Evolutionary conservation across 2,797 vertebrate genomes (phyloP).

Genomic region (Scolopax bukidnonensis): DNA sequence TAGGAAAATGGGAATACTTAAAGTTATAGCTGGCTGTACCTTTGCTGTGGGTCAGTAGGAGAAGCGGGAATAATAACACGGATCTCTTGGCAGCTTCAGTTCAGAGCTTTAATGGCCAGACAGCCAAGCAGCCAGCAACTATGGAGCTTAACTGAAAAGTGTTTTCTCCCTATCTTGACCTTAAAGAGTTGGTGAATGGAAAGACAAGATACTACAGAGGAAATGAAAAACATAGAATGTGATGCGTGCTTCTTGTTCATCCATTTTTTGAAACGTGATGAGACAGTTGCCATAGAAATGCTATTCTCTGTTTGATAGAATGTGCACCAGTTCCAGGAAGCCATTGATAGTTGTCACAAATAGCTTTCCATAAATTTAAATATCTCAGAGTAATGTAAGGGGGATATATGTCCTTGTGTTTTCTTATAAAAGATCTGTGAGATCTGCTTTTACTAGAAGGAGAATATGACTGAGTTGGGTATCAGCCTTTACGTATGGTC

Average conservation of each 20-base stretch:
- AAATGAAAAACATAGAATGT: not conserved
- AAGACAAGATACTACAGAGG: not conserved
- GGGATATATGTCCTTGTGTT: not conserved
- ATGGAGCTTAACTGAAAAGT: not conserved
- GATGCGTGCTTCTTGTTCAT: not conserved
- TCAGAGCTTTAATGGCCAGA: not conserved
- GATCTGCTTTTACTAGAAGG: not conserved
- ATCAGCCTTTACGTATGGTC: not conserved
- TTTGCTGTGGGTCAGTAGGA: not conserved
- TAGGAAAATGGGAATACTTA: not conserved
- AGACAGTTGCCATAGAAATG: conserved; percentile 56
- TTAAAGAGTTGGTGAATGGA: not conserved
- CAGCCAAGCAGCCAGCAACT: not conserved
- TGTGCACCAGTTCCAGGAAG: not conserved
- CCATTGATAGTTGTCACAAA: conserved; percentile 11
- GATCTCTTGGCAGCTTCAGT: not conserved
- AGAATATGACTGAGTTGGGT: not conserved
- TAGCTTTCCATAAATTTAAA: conserved; percentile 18
- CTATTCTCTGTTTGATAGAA: not conserved
- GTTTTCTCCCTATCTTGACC: not conserved
- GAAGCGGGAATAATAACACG: not conserved
- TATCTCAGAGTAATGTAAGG: not conserved
- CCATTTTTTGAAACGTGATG: not conserved
- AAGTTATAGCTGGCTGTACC: not conserved
- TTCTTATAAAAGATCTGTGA: not conserved